Evolutionary conservation across 2,113 vertebrate genomes (phyloP), one percentile per base, ranked within the genome.

Genomic region (Gallinago media): DNA sequence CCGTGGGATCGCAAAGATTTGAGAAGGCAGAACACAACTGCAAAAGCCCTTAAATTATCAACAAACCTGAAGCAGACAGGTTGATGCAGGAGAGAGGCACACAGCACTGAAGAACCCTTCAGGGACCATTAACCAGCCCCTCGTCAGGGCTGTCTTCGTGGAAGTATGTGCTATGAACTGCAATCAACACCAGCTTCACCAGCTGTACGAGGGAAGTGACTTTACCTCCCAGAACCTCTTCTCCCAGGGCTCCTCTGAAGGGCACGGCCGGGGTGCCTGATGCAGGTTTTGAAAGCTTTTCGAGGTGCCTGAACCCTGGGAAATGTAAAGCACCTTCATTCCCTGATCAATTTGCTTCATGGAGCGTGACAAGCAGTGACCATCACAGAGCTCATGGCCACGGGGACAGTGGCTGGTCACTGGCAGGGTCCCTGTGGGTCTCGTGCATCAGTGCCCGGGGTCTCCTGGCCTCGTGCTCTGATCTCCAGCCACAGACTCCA

Each of bases 341-440:
- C 74, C 70, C 58, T 61, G 62, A 65, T 56, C 77, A 21, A 32
- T 2, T 40, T 59, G 70, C 70, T 55, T 21, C 82, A n/a, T 4
- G 1, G 9, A 46, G 70, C 12, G 2, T 0, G 6, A 19, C 40
- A 6, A 21, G 50, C 61, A 42, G 52, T 0, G 4, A 6, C 62
- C 34, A 3, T 2, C 7, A 0, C 22, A 15, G 72, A 66, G 44
- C n/a, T 25, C 17, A 1, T 7, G 15, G 68, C 47, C 16, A 2
- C 1, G 1, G 40, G 34, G 71, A 8, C 2, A 13, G 67, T 0
- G 5, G 52, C 62, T 34, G 67, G 38, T 7, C 32, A 14, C 62
- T 10, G 1, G 22, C 38, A 55, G 52, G 34, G 18, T 34, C 80
- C 59, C 63, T 3, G 18, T 1, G 6, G 36, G 36, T 25, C 32